These are phyloP conservation scores for Eufriesea mexicana DNA, from an alignment of 1,140 invertebrate species.

Conservation along the genomic window DNA sequence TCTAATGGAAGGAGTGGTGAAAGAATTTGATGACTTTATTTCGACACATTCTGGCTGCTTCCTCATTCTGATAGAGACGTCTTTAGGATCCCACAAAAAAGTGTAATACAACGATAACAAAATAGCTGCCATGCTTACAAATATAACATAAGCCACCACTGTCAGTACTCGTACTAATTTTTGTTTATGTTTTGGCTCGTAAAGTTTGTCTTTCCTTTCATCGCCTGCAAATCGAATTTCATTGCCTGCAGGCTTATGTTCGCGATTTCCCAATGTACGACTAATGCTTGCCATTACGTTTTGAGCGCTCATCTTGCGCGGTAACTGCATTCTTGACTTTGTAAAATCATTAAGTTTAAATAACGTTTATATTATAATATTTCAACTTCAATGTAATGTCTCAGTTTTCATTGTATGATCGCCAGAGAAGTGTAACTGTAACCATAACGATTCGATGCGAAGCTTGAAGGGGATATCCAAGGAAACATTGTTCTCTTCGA, in stretches of 20 bases:
- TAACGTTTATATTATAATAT: background rate
- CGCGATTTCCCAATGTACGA: slow-evolving; percentile 75
- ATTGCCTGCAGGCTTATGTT: slow-evolving; percentile 81
- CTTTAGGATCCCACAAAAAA: slow-evolving; percentile 95
- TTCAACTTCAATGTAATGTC: background rate
- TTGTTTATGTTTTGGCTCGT: slow-evolving; percentile 92
- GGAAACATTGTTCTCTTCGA: background rate
- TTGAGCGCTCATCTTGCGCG: slow-evolving; percentile 80
- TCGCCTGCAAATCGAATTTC: slow-evolving; percentile 88
- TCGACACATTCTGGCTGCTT: slow-evolving; percentile 39
- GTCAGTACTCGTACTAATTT: slow-evolving; percentile 96
- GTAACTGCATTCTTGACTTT: slow-evolving; percentile 71
- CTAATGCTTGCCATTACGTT: slow-evolving; percentile 80
- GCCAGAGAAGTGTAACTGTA: background rate
- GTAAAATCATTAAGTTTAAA: background rate
- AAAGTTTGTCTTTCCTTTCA: slow-evolving; percentile 90
- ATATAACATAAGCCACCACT: slow-evolving; percentile 96
- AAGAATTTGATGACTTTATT: background rate
- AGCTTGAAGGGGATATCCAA: too few species aligned
- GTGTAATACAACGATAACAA: slow-evolving; percentile 97
- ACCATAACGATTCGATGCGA: background rate
- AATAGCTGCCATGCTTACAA: slow-evolving; percentile 96
- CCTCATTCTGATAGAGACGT: slow-evolving; percentile 51
- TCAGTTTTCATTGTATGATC: background rate
- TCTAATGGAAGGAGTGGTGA: background rate